Evolutionary conservation across 2,113 vertebrate species (phyloP), one percentile per base, ranked within the genome.

Genomic region (Crotalus helleri): DNA sequence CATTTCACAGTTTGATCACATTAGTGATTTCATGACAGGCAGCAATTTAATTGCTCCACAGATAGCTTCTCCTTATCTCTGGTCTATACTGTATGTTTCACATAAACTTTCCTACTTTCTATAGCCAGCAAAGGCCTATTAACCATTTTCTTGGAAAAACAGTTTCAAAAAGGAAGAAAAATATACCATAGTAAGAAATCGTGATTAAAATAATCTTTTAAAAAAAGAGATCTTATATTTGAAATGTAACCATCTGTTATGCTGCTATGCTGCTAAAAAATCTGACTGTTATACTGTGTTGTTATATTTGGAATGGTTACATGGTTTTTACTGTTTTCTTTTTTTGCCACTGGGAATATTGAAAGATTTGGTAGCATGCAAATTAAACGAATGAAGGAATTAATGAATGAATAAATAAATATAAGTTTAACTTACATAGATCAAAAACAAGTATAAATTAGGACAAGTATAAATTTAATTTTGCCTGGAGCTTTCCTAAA

Each of bases 1-100:
- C 93, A 95, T 95, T 96, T 94, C 92, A 81, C 46, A 95, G 81
- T 92, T 97, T 92, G 93, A 95, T 94, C 94, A 94, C 53, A 96
- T 92, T 91, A 92, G 86, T 81, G 87, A 94, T 91, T 94, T 95
- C 59, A 93, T 58, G 85, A 94, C 87, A 95, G 33, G 61, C 26
- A 96, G 92, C 95, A 95, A 59, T 88, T 96, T 90, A 92, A 93
- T 94, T 96, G 92, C 91, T 95, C 74, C 69, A 93, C 81, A 91
- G 95, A 93, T 85, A 93, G 91, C 13, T 88, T 49, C 26, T 94
- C n/a, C 23, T 94, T 93, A 93, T 90, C 91, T 93, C 91, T 91
- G 87, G 93, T 4, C 92, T 11, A 93, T 86, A 39, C 39, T 39
- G 39, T 39, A 64, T 26, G 94, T 92, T 92, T 93, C 44, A 92